Conservation (phyloP, 2,888 invertebrate genomes). For the Tetranychus truncatus region DNA sequence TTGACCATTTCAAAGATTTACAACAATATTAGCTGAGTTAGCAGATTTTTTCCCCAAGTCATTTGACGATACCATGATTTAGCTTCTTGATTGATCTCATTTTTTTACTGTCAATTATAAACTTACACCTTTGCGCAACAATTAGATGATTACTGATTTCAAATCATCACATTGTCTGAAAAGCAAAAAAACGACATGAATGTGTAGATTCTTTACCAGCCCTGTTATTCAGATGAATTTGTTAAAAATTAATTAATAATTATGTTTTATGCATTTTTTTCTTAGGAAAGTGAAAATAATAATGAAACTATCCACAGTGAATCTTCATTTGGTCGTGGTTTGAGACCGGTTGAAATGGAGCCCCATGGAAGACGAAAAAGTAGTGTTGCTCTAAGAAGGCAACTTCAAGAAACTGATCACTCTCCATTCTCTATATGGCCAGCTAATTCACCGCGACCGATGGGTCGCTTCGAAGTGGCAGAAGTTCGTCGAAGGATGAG, state of each 20-base stretch:
- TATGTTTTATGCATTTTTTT: neutral
- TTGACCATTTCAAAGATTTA: too few species aligned
- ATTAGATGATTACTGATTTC: neutral
- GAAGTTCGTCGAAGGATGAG: constrained; percentile 11
- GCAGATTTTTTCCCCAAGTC: too few species aligned
- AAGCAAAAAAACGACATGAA: neutral
- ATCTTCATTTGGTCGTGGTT: neutral
- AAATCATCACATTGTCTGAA: neutral
- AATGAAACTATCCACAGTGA: constrained; percentile 2
- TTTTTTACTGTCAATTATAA: neutral
- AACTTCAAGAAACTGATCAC: constrained; percentile 22
- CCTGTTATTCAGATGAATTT: neutral
- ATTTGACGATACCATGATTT: neutral
- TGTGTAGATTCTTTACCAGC: neutral
- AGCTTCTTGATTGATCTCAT: neutral
- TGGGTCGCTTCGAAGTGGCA: constrained; percentile 2
- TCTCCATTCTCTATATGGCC: constrained; percentile 27
- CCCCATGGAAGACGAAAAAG: constrained; percentile 13
- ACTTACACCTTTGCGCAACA: neutral
- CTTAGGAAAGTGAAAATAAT: neutral
- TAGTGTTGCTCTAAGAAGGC: constrained; percentile 19
- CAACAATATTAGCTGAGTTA: too few species aligned
- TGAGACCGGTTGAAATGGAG: constrained; percentile 4
- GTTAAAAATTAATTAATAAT: too few species aligned
- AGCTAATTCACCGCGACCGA: neutral